Evolutionary conservation across 2,797 vertebrate genomes (phyloP), one percentile per base, ranked within the genome.

Genomic region (Zenarchopterus dispar): DNA sequence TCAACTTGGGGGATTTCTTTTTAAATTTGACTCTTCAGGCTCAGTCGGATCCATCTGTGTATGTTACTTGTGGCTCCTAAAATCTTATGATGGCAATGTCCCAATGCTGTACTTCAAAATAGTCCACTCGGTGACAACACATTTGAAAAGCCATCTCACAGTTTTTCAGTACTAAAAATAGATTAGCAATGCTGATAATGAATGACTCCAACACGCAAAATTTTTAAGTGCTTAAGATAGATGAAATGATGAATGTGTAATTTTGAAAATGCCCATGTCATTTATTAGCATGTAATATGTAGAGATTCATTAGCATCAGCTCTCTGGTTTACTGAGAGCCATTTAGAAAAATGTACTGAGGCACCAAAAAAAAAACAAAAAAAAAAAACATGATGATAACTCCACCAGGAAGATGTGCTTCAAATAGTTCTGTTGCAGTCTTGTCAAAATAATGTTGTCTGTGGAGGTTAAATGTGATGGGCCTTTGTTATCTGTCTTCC

Each of bases 391-490:
- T 24, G 2, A 5, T 5, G 18, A 23, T 16, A 62, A 63, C 8
- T 10, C n/a, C 6, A 2, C 28, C 28, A 31, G 22, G 19, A 31
- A 65, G 62, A 56, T 42, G 67, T 59, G 65, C 67, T 56, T 66
- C 4, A 54, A 31, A 28, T 24, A 28, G 47, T 13, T 24, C 44
- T 6, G 33, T 18, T 56, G 43, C 47, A 19, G 62, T 0, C 18
- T 39, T 39, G 51, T 65, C 51, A 73, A 70, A 72, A 78, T 45
- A 60, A 54, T 64, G 19, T 64, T 33, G 64, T 81, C 67, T 66
- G 28, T 0, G 63, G 72, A 62, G 63, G 68, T 75, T 77, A 79
- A 82, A 78, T 81, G 62, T 79, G 67, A 86, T 36, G 70, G 62
- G 55, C 70, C 45, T 22, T 45, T 44, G 70, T 56, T 77, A n/a